Evolutionary conservation across 2,113 vertebrate species (phyloP), one percentile per base, ranked within the genome.

Genomic region (Ceyx melanurus): DNA sequence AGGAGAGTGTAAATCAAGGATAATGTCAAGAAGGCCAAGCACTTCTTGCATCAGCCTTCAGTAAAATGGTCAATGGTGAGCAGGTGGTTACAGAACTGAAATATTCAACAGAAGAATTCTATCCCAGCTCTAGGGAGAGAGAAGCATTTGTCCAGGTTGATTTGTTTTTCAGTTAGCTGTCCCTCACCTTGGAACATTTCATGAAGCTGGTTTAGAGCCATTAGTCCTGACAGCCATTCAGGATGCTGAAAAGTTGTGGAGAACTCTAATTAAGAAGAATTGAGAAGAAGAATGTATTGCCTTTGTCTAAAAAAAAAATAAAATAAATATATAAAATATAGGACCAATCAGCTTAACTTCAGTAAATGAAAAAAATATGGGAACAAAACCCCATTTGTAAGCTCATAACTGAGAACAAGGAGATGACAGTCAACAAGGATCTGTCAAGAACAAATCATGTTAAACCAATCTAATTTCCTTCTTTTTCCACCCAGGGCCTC

Each of bases 301-400:
- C 35, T 78, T 56, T 82, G 25, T 68, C 58, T 42, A 23, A 23
- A 28, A 42, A 50, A 9, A 88, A 90, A 50, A 62, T 6, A 37
- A 60, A 35, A 66, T 8, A 88, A 88, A 45, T 28, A 22, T 25
- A 37, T 15, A 15, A 15, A 75, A 46, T 61, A 31, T 10, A 68
- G 35, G 14, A 53, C 57, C 42, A 68, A 75, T 65, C 50, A 87
- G 19, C 15, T 81, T 81, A 75, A 84, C 13, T 79, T 75, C 40
- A 65, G 42, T 87, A 93, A 93, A 65, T 73, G 18, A 87, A 91
- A 93, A 95, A 93, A 77, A 68, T 35, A 75, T n/a, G 81, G 48
- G 29, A 68, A 72, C 28, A 89, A 75, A 84, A 12, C 0, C 33
- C 29, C 5, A 42, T 85, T 89, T 87, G 31, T 86, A 79, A 92